A percentile compares a stretch with the other conserved stretches of the same genome.
Evolutionary conservation across 2,113 vertebrate species (phyloP).

Genomic region (Azemiops feae): DNA sequence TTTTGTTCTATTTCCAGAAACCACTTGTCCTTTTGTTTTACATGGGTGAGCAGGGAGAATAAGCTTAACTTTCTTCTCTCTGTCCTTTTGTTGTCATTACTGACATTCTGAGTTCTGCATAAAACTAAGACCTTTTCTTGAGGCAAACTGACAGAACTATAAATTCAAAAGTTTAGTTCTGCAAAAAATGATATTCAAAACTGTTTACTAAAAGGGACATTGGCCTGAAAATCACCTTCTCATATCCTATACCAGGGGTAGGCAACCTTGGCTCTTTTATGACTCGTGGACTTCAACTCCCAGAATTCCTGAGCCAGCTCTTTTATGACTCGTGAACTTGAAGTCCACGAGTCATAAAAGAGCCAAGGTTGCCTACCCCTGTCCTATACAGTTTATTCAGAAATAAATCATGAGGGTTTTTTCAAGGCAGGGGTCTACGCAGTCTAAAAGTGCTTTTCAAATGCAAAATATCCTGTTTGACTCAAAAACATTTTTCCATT

Average conservation of each 20-base stretch:
- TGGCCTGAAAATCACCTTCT: neutral
- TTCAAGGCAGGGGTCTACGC: no score
- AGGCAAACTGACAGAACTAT: neutral
- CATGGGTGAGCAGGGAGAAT: neutral
- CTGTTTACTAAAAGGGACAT: neutral
- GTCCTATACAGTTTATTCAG: no score
- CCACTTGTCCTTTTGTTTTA: neutral
- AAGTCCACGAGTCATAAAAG: no score
- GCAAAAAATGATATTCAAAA: neutral
- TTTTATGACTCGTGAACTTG: no score
- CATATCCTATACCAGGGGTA: no score
- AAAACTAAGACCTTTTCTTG: neutral
- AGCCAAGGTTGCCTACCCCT: no score
- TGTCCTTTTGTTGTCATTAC: neutral
- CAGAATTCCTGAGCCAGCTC: no score
- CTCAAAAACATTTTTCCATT: neutral
- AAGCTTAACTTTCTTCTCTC: neutral
- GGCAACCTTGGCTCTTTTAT: no score
- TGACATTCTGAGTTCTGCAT: neutral
- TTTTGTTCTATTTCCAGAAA: neutral
- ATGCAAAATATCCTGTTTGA: neutral
- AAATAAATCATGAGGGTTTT: no score
- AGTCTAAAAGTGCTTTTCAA: neutral
- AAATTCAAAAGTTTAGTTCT: neutral
- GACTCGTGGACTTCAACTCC: no score